phyloP scores from a whole-genome alignment of 1,140 invertebrate species.

The Drosophila pallidifrons region DNA sequence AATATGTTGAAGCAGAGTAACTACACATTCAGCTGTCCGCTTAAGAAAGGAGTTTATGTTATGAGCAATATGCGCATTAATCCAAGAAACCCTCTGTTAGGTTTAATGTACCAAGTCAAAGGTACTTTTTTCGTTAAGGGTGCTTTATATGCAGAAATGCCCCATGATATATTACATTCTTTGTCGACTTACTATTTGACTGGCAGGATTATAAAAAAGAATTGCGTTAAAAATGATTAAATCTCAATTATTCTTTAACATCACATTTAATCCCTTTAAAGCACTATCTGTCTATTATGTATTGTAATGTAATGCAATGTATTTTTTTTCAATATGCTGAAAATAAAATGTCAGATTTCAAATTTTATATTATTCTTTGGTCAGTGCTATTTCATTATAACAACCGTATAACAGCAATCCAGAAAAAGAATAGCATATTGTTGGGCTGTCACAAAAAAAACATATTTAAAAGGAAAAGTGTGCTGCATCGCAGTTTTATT shows the following conservation, averaged over 20 bases:
- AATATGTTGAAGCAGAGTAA: conserved; percentile 68
- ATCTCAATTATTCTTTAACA: too few species aligned
- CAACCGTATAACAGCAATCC: background rate
- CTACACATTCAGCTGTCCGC: conserved; percentile 65
- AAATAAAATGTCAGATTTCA: background rate
- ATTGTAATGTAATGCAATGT: background rate
- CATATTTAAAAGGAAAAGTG: background rate
- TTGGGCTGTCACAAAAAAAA: conserved; percentile 1
- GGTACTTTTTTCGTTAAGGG: conserved; percentile 53
- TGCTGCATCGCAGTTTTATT: background rate
- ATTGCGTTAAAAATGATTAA: conserved; percentile 54
- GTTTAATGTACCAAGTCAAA: conserved; percentile 58
- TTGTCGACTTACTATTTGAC: conserved; percentile 58
- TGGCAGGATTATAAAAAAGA: conserved; percentile 55
- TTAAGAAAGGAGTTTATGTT: conserved; percentile 60
- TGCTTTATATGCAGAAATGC: conserved; percentile 52
- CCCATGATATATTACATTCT: conserved; percentile 17
- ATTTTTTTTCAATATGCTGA: background rate
- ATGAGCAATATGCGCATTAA: conserved; percentile 70
- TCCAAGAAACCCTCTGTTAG: conserved; percentile 61
- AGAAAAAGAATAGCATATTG: conserved; percentile 20
- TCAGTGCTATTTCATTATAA: background rate
- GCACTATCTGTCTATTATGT: too few species aligned
- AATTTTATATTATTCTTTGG: too few species aligned
- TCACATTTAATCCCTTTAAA: too few species aligned